phyloP scores from a whole-genome alignment of 1,140 invertebrate genomes.

The Holotrichia oblita region DNA sequence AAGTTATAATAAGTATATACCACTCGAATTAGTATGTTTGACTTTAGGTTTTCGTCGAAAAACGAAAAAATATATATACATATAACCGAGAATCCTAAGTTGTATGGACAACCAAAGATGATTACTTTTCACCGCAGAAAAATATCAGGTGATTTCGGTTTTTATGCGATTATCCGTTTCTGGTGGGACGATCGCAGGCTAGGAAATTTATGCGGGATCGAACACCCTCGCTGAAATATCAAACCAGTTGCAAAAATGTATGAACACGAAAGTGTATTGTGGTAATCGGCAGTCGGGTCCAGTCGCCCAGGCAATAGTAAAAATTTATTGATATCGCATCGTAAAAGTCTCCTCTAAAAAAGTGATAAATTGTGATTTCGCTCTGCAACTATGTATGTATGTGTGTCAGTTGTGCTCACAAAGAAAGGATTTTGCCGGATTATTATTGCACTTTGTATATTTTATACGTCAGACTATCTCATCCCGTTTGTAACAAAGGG shows the following conservation, averaged over 20 bases:
- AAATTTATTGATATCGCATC: slow-evolving; percentile 13
- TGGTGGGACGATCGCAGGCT: not conserved
- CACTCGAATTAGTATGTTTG: too few relatives aligned
- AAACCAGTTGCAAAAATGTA: slow-evolving; percentile 21
- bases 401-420: too few relatives aligned
- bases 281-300: too few relatives aligned
- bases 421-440: too few relatives aligned
- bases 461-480: too few relatives aligned
- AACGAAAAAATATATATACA: too few relatives aligned
- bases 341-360: not conserved
- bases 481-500: too few relatives aligned
- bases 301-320: not conserved
- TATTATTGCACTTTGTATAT: too few relatives aligned
- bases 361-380: slow-evolving; percentile 20
- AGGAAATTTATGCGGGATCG: slow-evolving; percentile 25
- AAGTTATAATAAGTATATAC: too few relatives aligned
- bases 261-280: not conserved
- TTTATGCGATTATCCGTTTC: slow-evolving; percentile 23
- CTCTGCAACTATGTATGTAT: slow-evolving; percentile 7
- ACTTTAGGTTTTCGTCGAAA: too few relatives aligned
- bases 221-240: not conserved
- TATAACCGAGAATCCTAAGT: not conserved
- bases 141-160: slow-evolving; percentile 31
- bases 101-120: not conserved
- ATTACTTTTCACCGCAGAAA: slow-evolving; percentile 3